These are phyloP conservation scores for Heliconius sara DNA, from an alignment of 2,888 invertebrate species.

Conservation along the genomic window DNA sequence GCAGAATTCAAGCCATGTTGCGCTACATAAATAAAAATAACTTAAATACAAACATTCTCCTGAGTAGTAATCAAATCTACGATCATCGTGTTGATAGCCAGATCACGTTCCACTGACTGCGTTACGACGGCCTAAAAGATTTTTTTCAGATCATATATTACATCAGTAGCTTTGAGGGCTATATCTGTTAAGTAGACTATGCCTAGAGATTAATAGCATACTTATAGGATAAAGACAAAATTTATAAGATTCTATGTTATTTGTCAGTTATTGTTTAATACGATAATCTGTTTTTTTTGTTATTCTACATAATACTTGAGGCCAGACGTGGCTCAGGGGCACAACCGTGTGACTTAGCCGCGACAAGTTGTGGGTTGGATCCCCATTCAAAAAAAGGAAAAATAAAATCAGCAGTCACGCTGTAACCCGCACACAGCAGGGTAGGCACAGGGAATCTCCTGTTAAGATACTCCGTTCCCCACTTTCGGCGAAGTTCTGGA, in stretches of 20 bases:
- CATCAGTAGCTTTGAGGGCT: too few relatives aligned
- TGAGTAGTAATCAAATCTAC: background rate
- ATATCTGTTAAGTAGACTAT: background rate
- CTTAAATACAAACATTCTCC: background rate
- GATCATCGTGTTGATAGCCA: background rate
- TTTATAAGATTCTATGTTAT: background rate
- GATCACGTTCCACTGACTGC: background rate
- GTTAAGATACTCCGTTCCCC: too few relatives aligned
- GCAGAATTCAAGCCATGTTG: background rate
- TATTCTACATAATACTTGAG: background rate
- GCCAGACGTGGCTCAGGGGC: too few relatives aligned
- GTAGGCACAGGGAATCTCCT: too few relatives aligned
- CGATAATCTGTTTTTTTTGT: background rate
- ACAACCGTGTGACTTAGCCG: too few relatives aligned
- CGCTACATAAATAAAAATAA: background rate
- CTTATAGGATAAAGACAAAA: background rate
- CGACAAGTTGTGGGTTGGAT: too few relatives aligned
- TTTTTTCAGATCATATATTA: too few relatives aligned
- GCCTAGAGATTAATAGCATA: background rate
- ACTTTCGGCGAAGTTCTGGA: too few relatives aligned
- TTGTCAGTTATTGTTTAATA: background rate
- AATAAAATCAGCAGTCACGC: too few relatives aligned
- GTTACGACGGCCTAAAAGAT: background rate
- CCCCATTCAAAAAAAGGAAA: too few relatives aligned
- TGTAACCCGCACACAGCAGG: too few relatives aligned